phyloP scores from a whole-genome alignment of 2,888 invertebrate species.

The Habrosyne pyritoides region DNA sequence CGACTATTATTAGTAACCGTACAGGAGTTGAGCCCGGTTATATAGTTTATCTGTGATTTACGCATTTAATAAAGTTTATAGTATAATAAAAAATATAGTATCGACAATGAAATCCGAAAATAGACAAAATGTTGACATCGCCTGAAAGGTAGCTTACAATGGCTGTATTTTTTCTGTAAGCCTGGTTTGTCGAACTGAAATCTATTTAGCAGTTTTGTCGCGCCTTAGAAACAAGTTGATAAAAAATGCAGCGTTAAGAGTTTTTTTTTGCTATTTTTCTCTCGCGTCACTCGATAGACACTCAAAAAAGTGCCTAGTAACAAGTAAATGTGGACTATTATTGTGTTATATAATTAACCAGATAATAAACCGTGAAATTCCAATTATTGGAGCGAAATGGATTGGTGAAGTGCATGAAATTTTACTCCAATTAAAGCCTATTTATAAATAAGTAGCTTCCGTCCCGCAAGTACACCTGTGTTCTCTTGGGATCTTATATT shows the following conservation, averaged over 20 bases:
- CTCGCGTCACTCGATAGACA: not conserved
- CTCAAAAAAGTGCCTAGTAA: not conserved
- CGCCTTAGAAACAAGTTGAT: slow-evolving; percentile 1
- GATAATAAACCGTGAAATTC: slow-evolving; percentile 9
- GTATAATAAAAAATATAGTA: no score
- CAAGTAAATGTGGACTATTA: slow-evolving; percentile 7
- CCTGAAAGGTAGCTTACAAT: not conserved
- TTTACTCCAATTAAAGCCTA: not conserved
- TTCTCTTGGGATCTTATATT: no score
- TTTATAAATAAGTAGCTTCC: not conserved
- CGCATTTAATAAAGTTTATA: no score
- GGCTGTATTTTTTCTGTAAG: not conserved
- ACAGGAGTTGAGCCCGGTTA: not conserved
- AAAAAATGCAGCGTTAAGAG: not conserved
- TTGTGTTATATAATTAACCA: slow-evolving; percentile 7
- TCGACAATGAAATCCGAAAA: not conserved
- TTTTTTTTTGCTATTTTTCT: slow-evolving; percentile 1
- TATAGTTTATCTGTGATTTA: no score
- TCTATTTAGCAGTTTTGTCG: slow-evolving; percentile 1
- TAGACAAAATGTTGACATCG: not conserved
- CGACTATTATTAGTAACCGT: not conserved
- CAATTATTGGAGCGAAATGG: slow-evolving; percentile 9
- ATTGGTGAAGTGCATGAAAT: slow-evolving; percentile 6
- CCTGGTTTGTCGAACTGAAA: not conserved
- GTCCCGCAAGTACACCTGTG: no score